phyloP scores from a whole-genome alignment of 2,113 vertebrate species.

The Oncorhynchus kisutch region DNA sequence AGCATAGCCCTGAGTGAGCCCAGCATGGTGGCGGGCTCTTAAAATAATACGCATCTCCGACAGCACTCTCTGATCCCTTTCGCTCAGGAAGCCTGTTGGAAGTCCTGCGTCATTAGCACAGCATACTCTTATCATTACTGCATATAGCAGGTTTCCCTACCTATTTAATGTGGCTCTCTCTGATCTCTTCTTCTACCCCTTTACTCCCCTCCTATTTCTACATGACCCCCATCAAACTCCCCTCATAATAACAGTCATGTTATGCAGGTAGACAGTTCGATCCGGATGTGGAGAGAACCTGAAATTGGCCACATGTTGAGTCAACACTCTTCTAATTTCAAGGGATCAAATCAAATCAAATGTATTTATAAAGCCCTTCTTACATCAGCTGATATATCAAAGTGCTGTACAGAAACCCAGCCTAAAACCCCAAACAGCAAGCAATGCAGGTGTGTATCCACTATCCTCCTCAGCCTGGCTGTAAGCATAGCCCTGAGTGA shows the following conservation, averaged over 20 bases:
- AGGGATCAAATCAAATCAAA: no score
- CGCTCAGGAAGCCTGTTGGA: conserved; percentile 38
- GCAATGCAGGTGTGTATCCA: no score
- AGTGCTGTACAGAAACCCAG: no score
- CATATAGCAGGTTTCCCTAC: conserved; percentile 36
- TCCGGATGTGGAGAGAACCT: no score
- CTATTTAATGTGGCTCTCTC: conserved; percentile 56
- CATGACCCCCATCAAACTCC: neutral
- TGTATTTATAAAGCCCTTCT: no score
- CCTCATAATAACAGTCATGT: neutral
- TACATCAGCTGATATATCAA: no score
- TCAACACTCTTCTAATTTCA: no score
- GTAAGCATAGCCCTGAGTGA: no score
- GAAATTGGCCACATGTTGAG: no score
- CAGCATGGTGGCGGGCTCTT: conserved; percentile 24
- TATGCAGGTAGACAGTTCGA: no score
- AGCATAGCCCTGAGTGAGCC: neutral
- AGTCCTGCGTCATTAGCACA: conserved; percentile 47
- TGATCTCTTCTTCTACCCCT: conserved; percentile 36
- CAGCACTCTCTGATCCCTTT: conserved; percentile 42
- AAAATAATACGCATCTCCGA: conserved; percentile 55
- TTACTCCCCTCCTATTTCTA: neutral
- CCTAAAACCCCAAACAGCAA: no score
- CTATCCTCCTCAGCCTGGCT: no score
- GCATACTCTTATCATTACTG: conserved; percentile 48